Evolutionary conservation across 2,113 vertebrate genomes (phyloP), one percentile per base, ranked within the genome.

Genomic region (Clarias gariepinus): DNA sequence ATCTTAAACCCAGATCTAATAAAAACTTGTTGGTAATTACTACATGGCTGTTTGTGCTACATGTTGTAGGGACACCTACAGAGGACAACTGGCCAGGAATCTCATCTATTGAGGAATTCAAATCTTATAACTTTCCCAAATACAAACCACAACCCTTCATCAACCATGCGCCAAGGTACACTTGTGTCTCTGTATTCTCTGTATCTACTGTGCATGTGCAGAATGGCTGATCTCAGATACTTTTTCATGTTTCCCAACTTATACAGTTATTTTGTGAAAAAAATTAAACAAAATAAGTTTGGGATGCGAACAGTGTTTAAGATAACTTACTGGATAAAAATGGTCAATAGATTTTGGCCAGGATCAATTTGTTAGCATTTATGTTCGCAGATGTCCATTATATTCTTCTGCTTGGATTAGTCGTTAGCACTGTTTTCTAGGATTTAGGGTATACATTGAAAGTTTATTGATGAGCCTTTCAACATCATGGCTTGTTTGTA

Each of bases 71-170:
- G 91, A 98, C 98, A 71, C 98, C 98, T 8, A 96, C 95, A 90
- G 98, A 99, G 92, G 98, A 99, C 90, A 98, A 96, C 81, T 99
- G 98, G 98, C 95, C 97, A 25, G 96, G 98, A 90, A 97, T 99
- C 95, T 96, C 94, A 90, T 96, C 97, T 92, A 97, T 97, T 87
- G 98, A 99, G 83, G 98, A 99, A 90, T 99, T 99, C 92, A 98
- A 97, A 93, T 98, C 98, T 90, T 98, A 99, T 94, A 99, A 96
- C 90, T 99, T 99, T 84, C 98, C 98, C 82, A 99, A 99, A 92
- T 99, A 99, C 89, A 99, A 99, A 91, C 95, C 96, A 23, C 98
- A 99, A 89, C 97, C 97, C 80, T 91, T 99, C 83, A 97, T 99
- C 94, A 99, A 97, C 92, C 97, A 99, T 53, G 98, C 97, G 64